These are phyloP conservation scores for Gorsachius goisagi DNA, from an alignment of 2,113 vertebrate species.

Conservation along the genomic window DNA sequence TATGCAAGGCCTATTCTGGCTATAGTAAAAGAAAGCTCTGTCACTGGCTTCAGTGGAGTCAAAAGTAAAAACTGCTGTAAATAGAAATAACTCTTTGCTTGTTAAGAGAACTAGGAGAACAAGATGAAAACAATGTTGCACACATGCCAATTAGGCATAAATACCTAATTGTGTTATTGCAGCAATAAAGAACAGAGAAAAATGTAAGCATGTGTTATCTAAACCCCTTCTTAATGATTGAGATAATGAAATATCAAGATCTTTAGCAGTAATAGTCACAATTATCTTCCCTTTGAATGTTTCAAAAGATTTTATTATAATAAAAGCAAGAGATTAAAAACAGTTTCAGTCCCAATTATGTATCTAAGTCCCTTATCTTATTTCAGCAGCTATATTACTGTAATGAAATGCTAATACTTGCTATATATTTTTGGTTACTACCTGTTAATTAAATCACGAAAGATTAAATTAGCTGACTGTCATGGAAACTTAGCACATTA, in stretches of 20 bases:
- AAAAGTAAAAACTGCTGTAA: not conserved
- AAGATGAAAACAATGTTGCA: not conserved
- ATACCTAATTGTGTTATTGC: not conserved
- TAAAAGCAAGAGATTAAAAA: not conserved
- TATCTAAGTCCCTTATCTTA: not conserved
- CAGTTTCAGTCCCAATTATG: not conserved
- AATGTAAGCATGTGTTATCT: not conserved
- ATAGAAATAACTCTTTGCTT: not conserved
- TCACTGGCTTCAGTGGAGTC: not conserved
- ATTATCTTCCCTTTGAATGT: not conserved
- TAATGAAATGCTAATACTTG: not conserved
- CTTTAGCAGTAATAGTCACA: not conserved
- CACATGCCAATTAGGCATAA: not conserved
- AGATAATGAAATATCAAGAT: not conserved
- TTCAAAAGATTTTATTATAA: not conserved
- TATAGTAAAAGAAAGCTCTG: not conserved
- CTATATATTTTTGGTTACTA: not conserved
- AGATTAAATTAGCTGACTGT: slow-evolving; percentile 2
- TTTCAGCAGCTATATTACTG: not conserved
- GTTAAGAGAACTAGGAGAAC: not conserved
- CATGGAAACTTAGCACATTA: not conserved
- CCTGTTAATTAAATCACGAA: slow-evolving; percentile 12
- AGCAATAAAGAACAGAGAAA: not conserved
- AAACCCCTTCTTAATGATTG: not conserved
- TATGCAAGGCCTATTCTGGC: not conserved